These are phyloP conservation scores for Channa maculata DNA, from an alignment of 2,113 vertebrate species.

Conservation along the genomic window DNA sequence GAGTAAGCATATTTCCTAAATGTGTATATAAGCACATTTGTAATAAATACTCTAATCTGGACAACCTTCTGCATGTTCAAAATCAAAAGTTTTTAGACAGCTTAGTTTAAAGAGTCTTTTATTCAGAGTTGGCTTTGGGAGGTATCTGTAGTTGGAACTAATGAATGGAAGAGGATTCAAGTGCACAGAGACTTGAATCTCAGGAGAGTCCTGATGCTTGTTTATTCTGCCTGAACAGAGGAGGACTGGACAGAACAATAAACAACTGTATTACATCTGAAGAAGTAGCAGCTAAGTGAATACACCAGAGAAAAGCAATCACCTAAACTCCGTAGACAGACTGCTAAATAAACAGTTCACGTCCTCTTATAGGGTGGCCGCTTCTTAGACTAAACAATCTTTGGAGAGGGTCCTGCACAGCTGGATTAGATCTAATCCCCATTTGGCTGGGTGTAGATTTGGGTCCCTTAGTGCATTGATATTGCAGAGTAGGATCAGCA, in stretches of 20 bases:
- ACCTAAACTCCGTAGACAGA: neutral
- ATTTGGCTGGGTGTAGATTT: neutral
- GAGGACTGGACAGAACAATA: slow-evolving; percentile 44
- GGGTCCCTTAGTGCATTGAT: neutral
- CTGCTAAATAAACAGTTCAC: slow-evolving; percentile 19
- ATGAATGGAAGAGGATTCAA: slow-evolving; percentile 2
- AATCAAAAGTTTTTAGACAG: slow-evolving; percentile 13
- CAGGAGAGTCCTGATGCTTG: slow-evolving; percentile 24
- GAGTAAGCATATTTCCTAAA: neutral
- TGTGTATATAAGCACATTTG: neutral
- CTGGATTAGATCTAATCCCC: neutral
- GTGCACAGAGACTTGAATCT: slow-evolving; percentile 23
- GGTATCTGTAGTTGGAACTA: slow-evolving; percentile 14
- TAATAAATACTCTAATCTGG: neutral
- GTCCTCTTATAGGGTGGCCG: neutral
- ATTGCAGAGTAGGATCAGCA: slow-evolving; percentile 11
- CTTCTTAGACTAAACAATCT: neutral
- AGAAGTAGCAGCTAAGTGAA: slow-evolving; percentile 7
- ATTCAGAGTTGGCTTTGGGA: slow-evolving; percentile 9
- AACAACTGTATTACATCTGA: slow-evolving; percentile 22
- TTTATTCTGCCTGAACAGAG: slow-evolving; percentile 38
- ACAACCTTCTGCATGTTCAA: neutral
- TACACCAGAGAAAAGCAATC: slow-evolving; percentile 17
- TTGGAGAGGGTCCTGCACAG: neutral
- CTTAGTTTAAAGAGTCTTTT: slow-evolving; percentile 28